Conservation (phyloP, 2,113 vertebrate genomes). For the Corydoras sp. region DNA sequence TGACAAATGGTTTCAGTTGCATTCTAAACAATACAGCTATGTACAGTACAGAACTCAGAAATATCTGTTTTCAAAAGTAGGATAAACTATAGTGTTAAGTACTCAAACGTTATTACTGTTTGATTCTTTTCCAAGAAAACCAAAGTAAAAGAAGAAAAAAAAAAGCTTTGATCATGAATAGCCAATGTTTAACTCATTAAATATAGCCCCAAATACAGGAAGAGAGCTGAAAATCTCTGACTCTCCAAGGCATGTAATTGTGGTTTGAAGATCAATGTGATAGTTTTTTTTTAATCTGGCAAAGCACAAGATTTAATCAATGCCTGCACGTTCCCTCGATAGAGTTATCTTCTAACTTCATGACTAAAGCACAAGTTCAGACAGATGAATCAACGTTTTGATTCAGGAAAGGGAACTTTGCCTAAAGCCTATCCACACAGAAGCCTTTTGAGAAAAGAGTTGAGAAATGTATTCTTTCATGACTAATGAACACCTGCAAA, state of each 20-base stretch:
- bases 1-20: too few relatives aligned
- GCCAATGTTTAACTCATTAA: too few relatives aligned
- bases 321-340: background rate
- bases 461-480: conserved; percentile 49
- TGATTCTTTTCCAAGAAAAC: too few relatives aligned
- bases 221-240: too few relatives aligned
- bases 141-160: too few relatives aligned
- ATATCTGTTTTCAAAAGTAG: too few relatives aligned
- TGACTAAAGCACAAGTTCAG: conserved; percentile 9
- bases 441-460: conserved; percentile 18
- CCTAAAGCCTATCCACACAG: conserved; percentile 39
- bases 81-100: too few relatives aligned
- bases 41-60: too few relatives aligned
- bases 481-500: conserved; percentile 4
- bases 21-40: too few relatives aligned
- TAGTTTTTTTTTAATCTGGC: background rate
- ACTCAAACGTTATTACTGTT: too few relatives aligned
- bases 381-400: conserved; percentile 45
- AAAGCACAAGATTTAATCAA: background rate
- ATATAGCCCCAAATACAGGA: too few relatives aligned
- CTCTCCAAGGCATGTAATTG: background rate
- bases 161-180: too few relatives aligned
- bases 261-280: background rate
- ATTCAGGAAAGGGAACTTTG: conserved; percentile 40
- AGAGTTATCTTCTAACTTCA: background rate